Evolutionary conservation across 2,113 vertebrate genomes (phyloP).

Genomic region (Maccullochella peelii): DNA sequence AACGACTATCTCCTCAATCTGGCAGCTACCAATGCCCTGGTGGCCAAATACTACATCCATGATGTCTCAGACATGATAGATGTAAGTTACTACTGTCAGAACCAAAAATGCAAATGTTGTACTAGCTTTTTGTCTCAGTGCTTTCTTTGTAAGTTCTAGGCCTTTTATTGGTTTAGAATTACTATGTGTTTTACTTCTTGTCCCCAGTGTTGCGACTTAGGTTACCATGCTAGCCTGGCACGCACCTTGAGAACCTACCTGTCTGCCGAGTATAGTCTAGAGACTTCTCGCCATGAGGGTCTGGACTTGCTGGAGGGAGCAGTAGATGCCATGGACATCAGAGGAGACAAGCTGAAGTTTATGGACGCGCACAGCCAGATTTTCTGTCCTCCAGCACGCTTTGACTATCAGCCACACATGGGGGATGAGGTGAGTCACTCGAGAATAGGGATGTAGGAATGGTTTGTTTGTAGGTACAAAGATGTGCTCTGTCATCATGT

Average conservation of each 20-base stretch:
- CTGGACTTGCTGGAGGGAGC: conserved; percentile 94
- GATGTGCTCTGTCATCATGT: background rate
- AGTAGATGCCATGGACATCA: conserved; percentile 93
- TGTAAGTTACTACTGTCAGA: conserved; percentile 83
- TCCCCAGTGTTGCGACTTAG: conserved; percentile 94
- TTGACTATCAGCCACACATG: conserved; percentile 99
- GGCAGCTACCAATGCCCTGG: conserved; percentile 94
- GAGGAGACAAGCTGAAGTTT: conserved; percentile 96
- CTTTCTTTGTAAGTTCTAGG: background rate
- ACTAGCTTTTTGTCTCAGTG: background rate
- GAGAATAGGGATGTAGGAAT: background rate
- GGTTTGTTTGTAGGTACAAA: background rate
- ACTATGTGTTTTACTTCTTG: background rate
- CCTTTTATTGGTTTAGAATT: conserved; percentile 14
- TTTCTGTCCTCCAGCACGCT: conserved; percentile 97
- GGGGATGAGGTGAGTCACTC: conserved; percentile 91
- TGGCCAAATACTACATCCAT: conserved; percentile 98
- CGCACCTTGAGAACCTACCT: conserved; percentile 97
- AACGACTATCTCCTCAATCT: conserved; percentile 97
- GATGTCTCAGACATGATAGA: conserved; percentile 98
- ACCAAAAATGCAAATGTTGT: background rate
- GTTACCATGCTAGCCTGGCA: conserved; percentile 95
- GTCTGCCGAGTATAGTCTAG: conserved; percentile 97
- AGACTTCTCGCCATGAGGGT: conserved; percentile 96
- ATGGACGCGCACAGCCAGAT: conserved; percentile 98